These are phyloP conservation scores for Drosophila algonquin DNA, from an alignment of 2,888 invertebrate genomes.

Conservation along the genomic window DNA sequence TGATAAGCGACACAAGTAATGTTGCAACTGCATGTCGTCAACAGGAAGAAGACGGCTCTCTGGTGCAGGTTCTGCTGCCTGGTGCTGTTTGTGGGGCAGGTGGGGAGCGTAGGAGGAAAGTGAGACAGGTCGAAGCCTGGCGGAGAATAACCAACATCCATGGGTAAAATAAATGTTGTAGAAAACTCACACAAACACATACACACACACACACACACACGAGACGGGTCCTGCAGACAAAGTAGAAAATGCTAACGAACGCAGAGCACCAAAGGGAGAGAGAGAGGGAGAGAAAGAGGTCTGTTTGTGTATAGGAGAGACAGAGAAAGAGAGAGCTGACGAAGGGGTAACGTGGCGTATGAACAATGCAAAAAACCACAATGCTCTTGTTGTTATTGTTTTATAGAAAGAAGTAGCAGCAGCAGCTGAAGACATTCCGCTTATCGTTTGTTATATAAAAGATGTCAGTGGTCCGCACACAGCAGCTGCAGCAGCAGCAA, in stretches of 20 bases:
- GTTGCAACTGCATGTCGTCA: conserved; percentile 49
- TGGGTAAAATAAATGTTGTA: conserved; percentile 46
- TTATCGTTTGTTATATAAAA: conserved; percentile 67
- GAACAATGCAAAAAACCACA: conserved; percentile 70
- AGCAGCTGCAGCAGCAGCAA: conserved; percentile 31
- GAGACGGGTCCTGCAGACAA: conserved; percentile 43
- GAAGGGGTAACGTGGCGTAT: conserved; percentile 67
- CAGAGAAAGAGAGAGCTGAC: conserved; percentile 36
- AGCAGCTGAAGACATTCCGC: conserved; percentile 59
- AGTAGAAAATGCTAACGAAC: conserved; percentile 59
- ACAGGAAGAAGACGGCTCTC: conserved; percentile 37
- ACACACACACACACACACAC: conserved; percentile 8
- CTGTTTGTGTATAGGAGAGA: background rate
- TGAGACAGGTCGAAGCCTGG: conserved; percentile 17
- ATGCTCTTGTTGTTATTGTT: conserved; percentile 59
- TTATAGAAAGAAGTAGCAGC: conserved; percentile 22
- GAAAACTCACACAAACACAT: conserved; percentile 31
- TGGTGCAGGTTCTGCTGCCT: background rate
- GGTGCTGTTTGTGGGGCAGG: background rate
- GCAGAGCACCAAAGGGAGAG: conserved; percentile 5
- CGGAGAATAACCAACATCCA: conserved; percentile 35
- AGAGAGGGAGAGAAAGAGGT: conserved; percentile 1
- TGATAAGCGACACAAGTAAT: conserved; percentile 60
- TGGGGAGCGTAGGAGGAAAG: background rate
- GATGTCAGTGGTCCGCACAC: conserved; percentile 52